Base-by-base conservation (phyloP, 2,888 invertebrate genomes). In the Rhingia campestris region DNA sequence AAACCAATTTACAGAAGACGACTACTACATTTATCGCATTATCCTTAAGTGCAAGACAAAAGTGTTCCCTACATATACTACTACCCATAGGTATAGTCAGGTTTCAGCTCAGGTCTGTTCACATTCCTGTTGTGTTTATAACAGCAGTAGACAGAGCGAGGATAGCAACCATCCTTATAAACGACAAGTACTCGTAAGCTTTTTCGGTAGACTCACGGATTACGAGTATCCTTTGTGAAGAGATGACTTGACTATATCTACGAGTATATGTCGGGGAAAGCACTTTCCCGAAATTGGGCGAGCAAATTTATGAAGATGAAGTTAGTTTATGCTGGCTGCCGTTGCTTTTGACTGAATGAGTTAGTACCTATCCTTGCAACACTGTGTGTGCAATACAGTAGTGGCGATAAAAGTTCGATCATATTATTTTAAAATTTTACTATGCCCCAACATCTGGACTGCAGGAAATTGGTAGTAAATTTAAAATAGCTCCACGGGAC, bases 361-460 rank as follows among this genome's bases (percentile, higher is more conserved):
- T 54, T 30, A 33, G 41, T 51, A 53, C 10, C 53, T 22, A 22
- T 22, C 22, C 22, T 10, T 66, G 64, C 51, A 51, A 51, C 51
- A 41, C 39, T 70, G 37, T 47, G 9, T 45, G 30, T 10, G 6
- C 47, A 9, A 33, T 2, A 56, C 74, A 58, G 74, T 49, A 22
- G 37, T 1, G 63, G 69, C 39, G 49, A 81, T 81, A 64, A 81
- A 81, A 75, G 43, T 64, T 75, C 81, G 58, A 58, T 81, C 70
- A 49, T 70, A 45, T 64, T 58, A 58, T 75, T 70, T 64, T 22
- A 64, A 75, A 70, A 53, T 64, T 69, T 63, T 63, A 61, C 73
- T 74, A 12, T 32, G 14, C n/a, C 12, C 12, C 7, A n/a, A n/a
- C 30, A 33, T 3, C 12, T 37, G 22, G 32, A 61, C 53, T 45